Base-by-base conservation (phyloP, 2,113 vertebrate genomes). In the Azemiops feae region DNA sequence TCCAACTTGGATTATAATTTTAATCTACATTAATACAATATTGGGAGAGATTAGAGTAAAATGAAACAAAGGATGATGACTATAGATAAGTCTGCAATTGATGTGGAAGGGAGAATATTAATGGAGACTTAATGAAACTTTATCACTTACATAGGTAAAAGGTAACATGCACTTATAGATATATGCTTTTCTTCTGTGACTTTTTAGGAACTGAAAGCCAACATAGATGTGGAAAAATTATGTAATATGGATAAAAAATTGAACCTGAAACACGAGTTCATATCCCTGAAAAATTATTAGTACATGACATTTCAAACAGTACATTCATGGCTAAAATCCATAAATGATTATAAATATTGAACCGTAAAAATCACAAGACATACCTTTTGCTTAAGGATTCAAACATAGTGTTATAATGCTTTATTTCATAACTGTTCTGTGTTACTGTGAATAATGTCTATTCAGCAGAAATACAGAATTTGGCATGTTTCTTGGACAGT, bases 281-380 rank as follows among this genome's bases (percentile, higher is more conserved):
- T 89, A 3, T 0, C 91, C 1, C 30, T 30, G 91, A 91, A 86
- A 94, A 96, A 93, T 93, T 30, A 3, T 52, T 43, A 92, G 92
- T 58, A 2, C 94, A 97, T 93, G 94, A 96, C 64, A 92, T 89
- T 60, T 74, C 94, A 50, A 90, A 88, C 20, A 95, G 55, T 85
- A 94, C 92, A 92, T 1, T 0, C 0, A 89, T 92, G 97, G 97
- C 97, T 97, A 95, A 92, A 45, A 93, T 93, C 74, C 12, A 85
- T 1, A 5, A 91, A 58, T 91, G 30, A n/a, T 89, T 34, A 93
- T 87, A 93, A 16, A 58, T 30, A 92, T 91, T 12, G 16, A 50
- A 30, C 45, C 11, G 25, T 39, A 25, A 11, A 47, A 86, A 47
- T 86, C 85, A 45, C 16, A 54, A 4, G 53, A 55, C 18, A 30